These are phyloP conservation scores for Centropus bengalensis DNA, from an alignment of 2,113 vertebrate species.

Conservation along the genomic window DNA sequence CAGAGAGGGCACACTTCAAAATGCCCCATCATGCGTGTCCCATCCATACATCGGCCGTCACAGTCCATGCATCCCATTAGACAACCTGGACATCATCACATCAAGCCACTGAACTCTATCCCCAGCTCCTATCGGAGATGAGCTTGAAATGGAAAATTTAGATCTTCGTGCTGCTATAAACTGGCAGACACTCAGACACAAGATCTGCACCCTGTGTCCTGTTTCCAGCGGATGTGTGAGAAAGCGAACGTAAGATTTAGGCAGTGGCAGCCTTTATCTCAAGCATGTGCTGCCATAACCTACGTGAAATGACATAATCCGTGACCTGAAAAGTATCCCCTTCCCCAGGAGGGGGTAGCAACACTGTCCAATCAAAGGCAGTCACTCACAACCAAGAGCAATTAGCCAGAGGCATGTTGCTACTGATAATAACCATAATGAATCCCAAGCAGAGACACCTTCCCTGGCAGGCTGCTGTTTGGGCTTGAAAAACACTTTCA, in stretches of 20 bases:
- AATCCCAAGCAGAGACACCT: conserved; percentile 46
- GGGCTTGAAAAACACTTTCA: conserved; percentile 51
- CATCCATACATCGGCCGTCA: background rate
- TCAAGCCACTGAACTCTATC: background rate
- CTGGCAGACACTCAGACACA: background rate
- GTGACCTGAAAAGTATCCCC: conserved; percentile 23
- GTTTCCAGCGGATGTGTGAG: background rate
- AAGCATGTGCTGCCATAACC: background rate
- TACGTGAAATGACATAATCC: background rate
- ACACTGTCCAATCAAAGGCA: background rate
- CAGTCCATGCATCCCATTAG: fast-evolving
- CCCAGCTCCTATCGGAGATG: background rate
- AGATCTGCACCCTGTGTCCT: background rate
- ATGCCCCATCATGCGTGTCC: background rate
- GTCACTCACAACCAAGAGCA: conserved; percentile 11
- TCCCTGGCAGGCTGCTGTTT: conserved; percentile 46
- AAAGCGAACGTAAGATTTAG: background rate
- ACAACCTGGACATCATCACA: background rate
- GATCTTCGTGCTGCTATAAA: background rate
- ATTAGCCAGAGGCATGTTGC: conserved; percentile 22
- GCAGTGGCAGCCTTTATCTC: background rate
- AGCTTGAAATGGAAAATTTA: background rate
- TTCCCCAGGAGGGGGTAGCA: background rate
- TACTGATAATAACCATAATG: conserved; percentile 38
- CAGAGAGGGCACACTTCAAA: background rate